A percentile compares a stretch with the other conserved stretches of the same genome.
Conservation (phyloP, 2,113 vertebrate genomes). For the Candoia aspera region DNA sequence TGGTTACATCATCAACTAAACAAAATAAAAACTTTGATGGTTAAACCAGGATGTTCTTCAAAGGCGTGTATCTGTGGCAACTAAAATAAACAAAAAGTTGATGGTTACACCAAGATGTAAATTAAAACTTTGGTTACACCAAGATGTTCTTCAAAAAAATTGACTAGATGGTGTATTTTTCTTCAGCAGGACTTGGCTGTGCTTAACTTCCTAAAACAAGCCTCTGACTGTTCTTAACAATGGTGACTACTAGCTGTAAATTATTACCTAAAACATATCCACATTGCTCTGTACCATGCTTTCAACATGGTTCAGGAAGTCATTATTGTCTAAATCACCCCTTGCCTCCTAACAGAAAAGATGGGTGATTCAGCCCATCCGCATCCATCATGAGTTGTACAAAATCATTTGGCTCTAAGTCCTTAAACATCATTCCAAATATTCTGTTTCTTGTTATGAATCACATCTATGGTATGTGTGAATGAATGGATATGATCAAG, state of each 20-base stretch:
- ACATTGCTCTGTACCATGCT: not conserved
- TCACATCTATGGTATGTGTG: not conserved
- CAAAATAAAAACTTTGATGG: not conserved
- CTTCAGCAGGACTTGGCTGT: too few relatives aligned
- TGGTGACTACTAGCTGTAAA: not conserved
- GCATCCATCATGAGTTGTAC: not conserved
- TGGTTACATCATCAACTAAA: not conserved
- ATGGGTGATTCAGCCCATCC: not conserved
- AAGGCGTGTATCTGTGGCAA: not conserved
- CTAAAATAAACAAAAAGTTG: not conserved
- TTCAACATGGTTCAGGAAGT: not conserved
- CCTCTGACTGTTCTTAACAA: not conserved
- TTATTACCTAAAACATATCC: not conserved
- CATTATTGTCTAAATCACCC: not conserved
- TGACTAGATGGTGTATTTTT: too few relatives aligned
- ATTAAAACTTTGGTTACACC: not conserved
- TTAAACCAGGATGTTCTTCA: not conserved
- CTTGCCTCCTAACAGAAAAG: not conserved
- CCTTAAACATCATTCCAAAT: not conserved
- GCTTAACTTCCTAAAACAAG: not conserved
- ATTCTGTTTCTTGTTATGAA: not conserved
- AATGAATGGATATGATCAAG: not conserved
- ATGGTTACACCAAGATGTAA: not conserved
- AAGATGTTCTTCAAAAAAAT: not conserved
- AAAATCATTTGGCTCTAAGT: not conserved